Percentiles rank a stretch among this genome's conserved stretches.
These are phyloP conservation scores for Chrysochloris asiatica DNA, from an alignment of 2,113 vertebrate genomes.

Conservation along the genomic window DNA sequence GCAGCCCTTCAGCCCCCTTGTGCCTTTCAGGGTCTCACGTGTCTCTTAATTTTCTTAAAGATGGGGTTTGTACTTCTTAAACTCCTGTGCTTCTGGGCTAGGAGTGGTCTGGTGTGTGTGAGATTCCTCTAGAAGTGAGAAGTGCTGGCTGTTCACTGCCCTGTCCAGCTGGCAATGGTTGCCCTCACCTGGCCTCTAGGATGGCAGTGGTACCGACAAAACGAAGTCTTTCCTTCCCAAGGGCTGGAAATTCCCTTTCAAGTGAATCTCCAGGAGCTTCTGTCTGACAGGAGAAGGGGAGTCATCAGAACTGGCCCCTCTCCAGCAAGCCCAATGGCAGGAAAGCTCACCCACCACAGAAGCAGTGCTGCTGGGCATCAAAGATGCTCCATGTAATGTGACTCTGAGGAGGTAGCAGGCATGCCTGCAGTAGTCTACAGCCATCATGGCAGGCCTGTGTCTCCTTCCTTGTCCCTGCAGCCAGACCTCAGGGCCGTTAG, in stretches of 20 bases:
- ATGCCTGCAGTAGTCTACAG: background rate
- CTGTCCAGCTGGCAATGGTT: background rate
- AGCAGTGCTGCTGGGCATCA: no score
- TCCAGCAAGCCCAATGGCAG: background rate
- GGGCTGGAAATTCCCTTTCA: no score
- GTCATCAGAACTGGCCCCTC: background rate
- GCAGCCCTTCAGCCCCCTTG: background rate
- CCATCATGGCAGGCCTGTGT: background rate
- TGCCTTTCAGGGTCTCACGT: background rate
- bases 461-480: background rate
- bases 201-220: no score
- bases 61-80: background rate
- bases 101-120: no score
- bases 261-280: no score
- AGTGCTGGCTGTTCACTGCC: background rate
- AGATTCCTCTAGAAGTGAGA: background rate
- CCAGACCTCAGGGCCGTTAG: accelerated
- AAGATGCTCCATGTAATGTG: background rate
- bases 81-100: background rate
- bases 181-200: no score
- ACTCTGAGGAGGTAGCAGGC: background rate
- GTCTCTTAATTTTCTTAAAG: background rate
- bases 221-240: no score
- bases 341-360: background rate
- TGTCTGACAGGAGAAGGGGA: background rate